Evolutionary conservation across 2,888 invertebrate species (phyloP).

Genomic region (Diogma glabrata): DNA sequence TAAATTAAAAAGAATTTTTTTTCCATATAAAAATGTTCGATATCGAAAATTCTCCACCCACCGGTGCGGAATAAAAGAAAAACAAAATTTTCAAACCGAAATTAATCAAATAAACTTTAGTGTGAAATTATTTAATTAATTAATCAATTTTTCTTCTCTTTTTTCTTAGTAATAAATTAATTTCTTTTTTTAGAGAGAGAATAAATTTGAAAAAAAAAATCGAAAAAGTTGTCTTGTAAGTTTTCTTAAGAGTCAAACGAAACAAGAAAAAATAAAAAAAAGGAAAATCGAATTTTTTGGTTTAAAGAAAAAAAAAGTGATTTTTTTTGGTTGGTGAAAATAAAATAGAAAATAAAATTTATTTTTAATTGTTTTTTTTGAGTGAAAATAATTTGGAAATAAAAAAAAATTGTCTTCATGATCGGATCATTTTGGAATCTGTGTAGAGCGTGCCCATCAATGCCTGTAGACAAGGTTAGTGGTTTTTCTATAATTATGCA

Average conservation of each 20-base stretch:
- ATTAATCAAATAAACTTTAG: background rate
- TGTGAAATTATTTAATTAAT: no score
- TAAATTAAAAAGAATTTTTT: no score
- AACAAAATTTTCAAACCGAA: background rate
- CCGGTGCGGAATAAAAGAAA: constrained; percentile 3
- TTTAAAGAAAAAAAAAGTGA: background rate
- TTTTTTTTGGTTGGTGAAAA: constrained; percentile 7
- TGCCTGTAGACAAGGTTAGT: constrained; percentile 91
- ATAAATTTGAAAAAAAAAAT: no score
- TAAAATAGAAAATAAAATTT: constrained; percentile 4
- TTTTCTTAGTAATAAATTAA: no score
- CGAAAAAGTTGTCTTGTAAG: background rate
- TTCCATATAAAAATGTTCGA: background rate
- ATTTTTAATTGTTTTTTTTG: background rate
- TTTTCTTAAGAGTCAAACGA: background rate
- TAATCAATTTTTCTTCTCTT: no score
- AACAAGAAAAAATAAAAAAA: background rate
- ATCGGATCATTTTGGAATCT: constrained; percentile 96
- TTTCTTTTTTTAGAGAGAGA: no score
- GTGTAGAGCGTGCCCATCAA: constrained; percentile 92
- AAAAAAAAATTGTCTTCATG: constrained; percentile 48
- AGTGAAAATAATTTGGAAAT: background rate
- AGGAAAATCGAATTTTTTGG: background rate
- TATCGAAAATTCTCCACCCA: constrained; percentile 7
- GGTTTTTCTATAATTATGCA: constrained; percentile 1